These are phyloP conservation scores for Tenthredo notha DNA, from an alignment of 2,888 invertebrate species.

Conservation along the genomic window DNA sequence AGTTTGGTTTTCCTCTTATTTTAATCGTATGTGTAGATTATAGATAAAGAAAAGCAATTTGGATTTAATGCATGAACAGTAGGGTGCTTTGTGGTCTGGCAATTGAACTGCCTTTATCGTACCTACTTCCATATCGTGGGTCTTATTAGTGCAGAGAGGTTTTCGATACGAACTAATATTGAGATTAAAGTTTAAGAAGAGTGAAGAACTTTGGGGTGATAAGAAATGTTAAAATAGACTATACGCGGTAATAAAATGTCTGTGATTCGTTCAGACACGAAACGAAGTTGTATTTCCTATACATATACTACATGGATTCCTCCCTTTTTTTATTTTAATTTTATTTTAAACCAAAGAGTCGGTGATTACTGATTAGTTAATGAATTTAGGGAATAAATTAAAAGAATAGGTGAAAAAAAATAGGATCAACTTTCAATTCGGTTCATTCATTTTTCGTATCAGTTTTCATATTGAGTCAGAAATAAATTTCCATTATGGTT, in stretches of 20 bases:
- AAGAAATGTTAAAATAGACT: constrained; percentile 18
- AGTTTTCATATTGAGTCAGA: neutral
- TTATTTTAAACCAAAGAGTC: neutral
- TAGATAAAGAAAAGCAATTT: neutral
- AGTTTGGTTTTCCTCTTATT: neutral
- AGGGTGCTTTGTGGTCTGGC: neutral
- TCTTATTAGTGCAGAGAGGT: constrained; percentile 15
- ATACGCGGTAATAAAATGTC: neutral
- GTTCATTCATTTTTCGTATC: neutral
- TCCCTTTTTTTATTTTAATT: neutral
- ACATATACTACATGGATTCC: neutral
- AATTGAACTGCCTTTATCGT: neutral
- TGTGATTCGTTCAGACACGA: neutral
- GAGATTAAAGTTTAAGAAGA: constrained; percentile 21
- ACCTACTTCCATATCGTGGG: neutral
- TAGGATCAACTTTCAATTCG: neutral
- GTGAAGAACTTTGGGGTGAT: constrained; percentile 24
- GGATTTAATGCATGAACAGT: neutral
- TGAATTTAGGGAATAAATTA: too few species aligned
- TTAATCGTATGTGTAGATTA: neutral
- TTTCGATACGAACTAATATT: constrained; percentile 5
- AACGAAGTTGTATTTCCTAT: neutral
- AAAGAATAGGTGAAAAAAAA: too few species aligned
- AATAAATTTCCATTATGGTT: constrained; percentile 1
- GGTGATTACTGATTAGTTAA: neutral